These are phyloP conservation scores for Bettongia penicillata DNA, from an alignment of 2,113 vertebrate species.

Conservation along the genomic window DNA sequence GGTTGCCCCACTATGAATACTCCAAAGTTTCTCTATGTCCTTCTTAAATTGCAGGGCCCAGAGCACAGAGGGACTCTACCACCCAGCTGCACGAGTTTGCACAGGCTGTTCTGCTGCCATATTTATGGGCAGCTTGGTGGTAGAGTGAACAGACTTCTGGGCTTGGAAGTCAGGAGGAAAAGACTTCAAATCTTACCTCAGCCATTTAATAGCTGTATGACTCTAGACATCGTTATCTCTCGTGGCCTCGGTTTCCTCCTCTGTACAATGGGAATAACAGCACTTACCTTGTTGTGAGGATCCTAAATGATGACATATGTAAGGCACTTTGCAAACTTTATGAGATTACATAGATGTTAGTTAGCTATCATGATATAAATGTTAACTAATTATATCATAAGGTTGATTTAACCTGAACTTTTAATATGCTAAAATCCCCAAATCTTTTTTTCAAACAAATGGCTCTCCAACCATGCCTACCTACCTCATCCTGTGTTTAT, in stretches of 20 bases:
- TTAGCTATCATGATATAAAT: not conserved
- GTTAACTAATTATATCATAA: not conserved
- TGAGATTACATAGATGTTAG: not conserved
- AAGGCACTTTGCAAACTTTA: not conserved
- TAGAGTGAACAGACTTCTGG: not conserved
- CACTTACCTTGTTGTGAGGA: not conserved
- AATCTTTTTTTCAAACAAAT: not conserved
- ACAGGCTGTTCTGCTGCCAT: not conserved
- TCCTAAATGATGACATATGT: not conserved
- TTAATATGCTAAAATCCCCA: not conserved
- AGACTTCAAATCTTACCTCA: not conserved
- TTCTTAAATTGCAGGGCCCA: not conserved
- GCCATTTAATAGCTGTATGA: not conserved
- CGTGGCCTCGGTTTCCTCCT: not conserved
- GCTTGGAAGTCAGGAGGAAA: not conserved
- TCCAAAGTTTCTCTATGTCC: not conserved
- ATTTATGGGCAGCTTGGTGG: not conserved
- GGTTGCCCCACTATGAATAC: not conserved
- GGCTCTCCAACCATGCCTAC: not conserved
- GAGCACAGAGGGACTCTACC: not conserved
- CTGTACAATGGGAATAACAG: not conserved
- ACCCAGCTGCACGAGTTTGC: not conserved
- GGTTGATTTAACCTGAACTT: not conserved
- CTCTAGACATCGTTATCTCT: not conserved
- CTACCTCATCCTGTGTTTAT: not conserved